A percentile compares a stretch with the other conserved stretches of the same genome.
These are phyloP conservation scores for Erpobdella octoculata DNA, from an alignment of 2,888 invertebrate species.

Conservation along the genomic window DNA sequence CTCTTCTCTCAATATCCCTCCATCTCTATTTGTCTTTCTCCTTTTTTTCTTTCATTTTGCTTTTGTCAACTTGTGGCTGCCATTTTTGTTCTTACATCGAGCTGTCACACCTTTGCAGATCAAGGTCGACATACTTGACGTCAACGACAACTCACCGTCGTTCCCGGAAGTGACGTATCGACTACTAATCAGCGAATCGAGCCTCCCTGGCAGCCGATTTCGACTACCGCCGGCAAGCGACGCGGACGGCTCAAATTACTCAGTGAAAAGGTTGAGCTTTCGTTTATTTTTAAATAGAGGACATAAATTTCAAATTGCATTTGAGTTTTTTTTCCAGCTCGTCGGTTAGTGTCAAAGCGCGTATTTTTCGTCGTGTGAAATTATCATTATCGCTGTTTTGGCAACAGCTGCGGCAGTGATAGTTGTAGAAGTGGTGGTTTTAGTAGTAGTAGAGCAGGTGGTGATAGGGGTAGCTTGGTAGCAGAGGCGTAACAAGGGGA, in stretches of 20 bases:
- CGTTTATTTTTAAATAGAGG: no score
- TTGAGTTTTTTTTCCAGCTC: no score
- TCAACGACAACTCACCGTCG: conserved; percentile 22
- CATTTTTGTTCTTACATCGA: not conserved
- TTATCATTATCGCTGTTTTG: no score
- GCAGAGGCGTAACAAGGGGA: no score
- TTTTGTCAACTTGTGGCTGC: not conserved
- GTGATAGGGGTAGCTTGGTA: no score
- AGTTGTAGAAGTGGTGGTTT: no score
- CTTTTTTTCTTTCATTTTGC: not conserved
- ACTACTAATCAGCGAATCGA: conserved; percentile 8
- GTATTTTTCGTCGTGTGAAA: no score
- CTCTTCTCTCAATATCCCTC: not conserved
- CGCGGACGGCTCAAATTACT: conserved; percentile 5
- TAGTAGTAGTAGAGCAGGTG: no score
- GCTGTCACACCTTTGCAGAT: conserved; percentile 3
- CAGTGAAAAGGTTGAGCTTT: conserved; percentile 1
- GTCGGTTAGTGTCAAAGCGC: no score
- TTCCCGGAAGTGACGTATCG: not conserved
- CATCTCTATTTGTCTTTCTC: conserved; percentile 3
- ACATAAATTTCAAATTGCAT: no score
- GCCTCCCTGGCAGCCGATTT: not conserved
- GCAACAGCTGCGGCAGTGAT: no score
- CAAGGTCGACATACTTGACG: conserved; percentile 15
- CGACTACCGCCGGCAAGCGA: conserved; percentile 9